Percentiles rank a stretch among this genome's conserved stretches.
Conservation (phyloP, 2,888 invertebrate species). For the Drosophila silvestris region DNA sequence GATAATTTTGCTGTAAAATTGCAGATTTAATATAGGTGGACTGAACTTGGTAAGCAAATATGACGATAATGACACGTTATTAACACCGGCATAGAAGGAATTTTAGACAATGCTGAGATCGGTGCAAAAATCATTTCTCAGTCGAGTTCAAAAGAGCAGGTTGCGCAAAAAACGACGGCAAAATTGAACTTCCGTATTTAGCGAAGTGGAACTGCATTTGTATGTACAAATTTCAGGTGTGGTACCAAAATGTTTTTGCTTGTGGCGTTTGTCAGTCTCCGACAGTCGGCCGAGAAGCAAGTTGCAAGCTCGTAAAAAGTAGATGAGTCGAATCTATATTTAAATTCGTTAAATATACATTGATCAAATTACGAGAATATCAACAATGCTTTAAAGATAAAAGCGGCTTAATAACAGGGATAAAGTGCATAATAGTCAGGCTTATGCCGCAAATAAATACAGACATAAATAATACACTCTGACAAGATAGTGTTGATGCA, state of each 20-base stretch:
- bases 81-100: constrained; percentile 45
- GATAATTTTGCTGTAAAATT: constrained; percentile 31
- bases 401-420: not conserved
- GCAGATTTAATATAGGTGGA: constrained; percentile 38
- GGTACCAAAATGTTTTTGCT: constrained; percentile 26
- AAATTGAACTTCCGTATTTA: constrained; percentile 74
- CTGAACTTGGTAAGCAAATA: constrained; percentile 74
- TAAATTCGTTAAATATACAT: not conserved
- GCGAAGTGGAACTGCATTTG: constrained; percentile 78
- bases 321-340: not conserved
- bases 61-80: constrained; percentile 82
- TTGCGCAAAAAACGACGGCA: constrained; percentile 30
- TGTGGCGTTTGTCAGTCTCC: not conserved
- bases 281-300: not conserved
- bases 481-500: constrained; percentile 41
- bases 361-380: not conserved
- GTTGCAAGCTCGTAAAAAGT: not conserved
- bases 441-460: not conserved
- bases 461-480: constrained; percentile 21
- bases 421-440: not conserved
- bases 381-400: constrained; percentile 5
- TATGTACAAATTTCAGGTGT: constrained; percentile 42
- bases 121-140: constrained; percentile 34
- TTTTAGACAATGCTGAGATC: constrained; percentile 72
- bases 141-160: constrained; percentile 27